Evolutionary conservation across 2,113 vertebrate species (phyloP).

Genomic region (Hippocampus comes): DNA sequence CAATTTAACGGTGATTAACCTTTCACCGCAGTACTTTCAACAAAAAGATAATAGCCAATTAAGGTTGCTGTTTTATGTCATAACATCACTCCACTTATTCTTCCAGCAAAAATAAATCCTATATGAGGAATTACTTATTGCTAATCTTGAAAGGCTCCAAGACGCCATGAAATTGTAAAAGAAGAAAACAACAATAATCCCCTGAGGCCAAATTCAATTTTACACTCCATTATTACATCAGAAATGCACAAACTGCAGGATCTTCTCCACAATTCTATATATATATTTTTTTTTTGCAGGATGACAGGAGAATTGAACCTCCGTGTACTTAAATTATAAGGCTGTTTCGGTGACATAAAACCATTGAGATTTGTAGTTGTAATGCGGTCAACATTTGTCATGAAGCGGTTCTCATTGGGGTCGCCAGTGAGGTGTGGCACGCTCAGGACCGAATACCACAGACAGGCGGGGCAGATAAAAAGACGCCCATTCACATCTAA

Average conservation of each 20-base stretch:
- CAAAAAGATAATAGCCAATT: neutral
- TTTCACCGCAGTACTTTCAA: conserved; percentile 3
- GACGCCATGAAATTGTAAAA: neutral
- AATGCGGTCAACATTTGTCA: neutral
- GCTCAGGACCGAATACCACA: too few relatives aligned
- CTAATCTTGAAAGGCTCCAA: neutral
- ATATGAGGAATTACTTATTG: neutral
- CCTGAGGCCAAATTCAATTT: neutral
- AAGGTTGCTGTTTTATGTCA: neutral
- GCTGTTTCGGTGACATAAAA: neutral
- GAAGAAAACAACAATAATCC: neutral
- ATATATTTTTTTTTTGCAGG: neutral
- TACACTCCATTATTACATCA: neutral
- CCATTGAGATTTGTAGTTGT: neutral
- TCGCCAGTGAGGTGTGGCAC: too few relatives aligned
- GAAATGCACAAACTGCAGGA: neutral
- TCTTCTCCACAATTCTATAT: neutral
- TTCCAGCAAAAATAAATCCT: neutral
- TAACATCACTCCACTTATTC: neutral
- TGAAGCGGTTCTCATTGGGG: neutral
- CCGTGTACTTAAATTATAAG: neutral
- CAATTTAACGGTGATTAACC: conserved; percentile 6
- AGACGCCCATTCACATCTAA: too few relatives aligned
- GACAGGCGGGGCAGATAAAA: too few relatives aligned
- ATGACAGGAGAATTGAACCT: neutral